Evolutionary conservation across 2,888 invertebrate species (phyloP).

Genomic region (Atrina japonica): DNA sequence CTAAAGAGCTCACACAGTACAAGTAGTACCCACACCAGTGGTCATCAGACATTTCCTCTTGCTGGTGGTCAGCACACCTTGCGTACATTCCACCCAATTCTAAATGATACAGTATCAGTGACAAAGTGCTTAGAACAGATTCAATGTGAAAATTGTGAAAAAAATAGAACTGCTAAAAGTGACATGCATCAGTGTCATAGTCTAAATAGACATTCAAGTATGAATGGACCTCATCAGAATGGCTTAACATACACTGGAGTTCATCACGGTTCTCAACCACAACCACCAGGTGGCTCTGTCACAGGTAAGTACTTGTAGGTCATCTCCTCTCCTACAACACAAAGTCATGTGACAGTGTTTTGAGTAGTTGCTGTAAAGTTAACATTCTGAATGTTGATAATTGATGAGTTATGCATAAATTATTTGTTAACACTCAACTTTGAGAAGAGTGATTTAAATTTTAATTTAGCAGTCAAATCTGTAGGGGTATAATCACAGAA

Average conservation of each 20-base stretch:
- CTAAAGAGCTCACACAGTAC: conserved; percentile 74
- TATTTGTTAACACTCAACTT: too few relatives aligned
- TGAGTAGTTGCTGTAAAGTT: too few relatives aligned
- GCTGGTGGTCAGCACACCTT: conserved; percentile 62
- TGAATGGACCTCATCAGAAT: conserved; percentile 34
- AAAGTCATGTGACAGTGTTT: too few relatives aligned
- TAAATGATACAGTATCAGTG: conserved; percentile 24
- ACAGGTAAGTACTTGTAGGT: conserved; percentile 12
- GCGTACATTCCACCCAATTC: conserved; percentile 72
- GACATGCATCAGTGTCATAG: conserved; percentile 36
- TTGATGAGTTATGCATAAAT: too few relatives aligned
- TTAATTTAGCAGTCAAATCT: too few relatives aligned
- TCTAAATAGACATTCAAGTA: conserved; percentile 40
- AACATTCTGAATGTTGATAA: too few relatives aligned
- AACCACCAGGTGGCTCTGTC: conserved; percentile 36
- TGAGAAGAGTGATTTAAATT: too few relatives aligned
- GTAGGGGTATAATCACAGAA: too few relatives aligned
- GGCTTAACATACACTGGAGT: conserved; percentile 28
- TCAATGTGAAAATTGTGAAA: conserved; percentile 49
- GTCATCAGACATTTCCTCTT: conserved; percentile 51
- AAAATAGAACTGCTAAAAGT: conserved; percentile 24
- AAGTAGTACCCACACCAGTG: conserved; percentile 68
- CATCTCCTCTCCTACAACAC: too few relatives aligned
- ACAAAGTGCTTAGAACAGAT: conserved; percentile 13
- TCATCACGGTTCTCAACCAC: conserved; percentile 43